These are phyloP conservation scores for Macrosoma leucophasiata DNA, from an alignment of 2,888 invertebrate species.

Conservation along the genomic window DNA sequence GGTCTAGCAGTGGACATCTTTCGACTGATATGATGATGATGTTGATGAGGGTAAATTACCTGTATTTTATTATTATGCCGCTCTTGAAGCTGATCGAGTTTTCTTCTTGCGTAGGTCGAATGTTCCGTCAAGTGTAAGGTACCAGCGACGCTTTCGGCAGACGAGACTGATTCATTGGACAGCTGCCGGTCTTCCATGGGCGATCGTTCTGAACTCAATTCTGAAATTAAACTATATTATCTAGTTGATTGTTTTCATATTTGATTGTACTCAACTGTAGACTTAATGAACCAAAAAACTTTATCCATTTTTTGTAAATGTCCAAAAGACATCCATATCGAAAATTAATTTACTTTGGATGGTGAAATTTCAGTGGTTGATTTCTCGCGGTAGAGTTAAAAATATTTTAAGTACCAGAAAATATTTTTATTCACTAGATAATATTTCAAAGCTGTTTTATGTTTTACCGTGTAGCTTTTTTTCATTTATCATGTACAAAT, in stretches of 20 bases:
- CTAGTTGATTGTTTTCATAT: background rate
- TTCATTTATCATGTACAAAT: too few species aligned
- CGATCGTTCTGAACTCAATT: constrained; percentile 60
- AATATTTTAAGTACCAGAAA: too few species aligned
- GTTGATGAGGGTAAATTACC: too few species aligned
- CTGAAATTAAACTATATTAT: constrained; percentile 29
- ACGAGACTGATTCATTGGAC: constrained; percentile 71
- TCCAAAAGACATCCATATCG: background rate
- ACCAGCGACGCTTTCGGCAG: constrained; percentile 62
- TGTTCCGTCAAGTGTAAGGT: constrained; percentile 84
- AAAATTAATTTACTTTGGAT: too few species aligned
- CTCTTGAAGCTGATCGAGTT: constrained; percentile 89
- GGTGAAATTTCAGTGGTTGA: too few species aligned
- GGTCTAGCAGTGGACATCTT: too few species aligned
- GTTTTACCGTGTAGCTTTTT: too few species aligned
- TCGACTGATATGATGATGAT: too few species aligned
- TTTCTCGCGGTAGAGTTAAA: too few species aligned
- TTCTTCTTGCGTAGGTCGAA: constrained; percentile 87
- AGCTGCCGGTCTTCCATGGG: constrained; percentile 74
- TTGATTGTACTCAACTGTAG: too few species aligned
- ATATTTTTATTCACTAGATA: too few species aligned
- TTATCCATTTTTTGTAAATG: background rate
- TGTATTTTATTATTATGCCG: constrained; percentile 89
- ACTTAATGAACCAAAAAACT: background rate
- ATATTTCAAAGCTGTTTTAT: too few species aligned